Base-by-base conservation (phyloP, 2,888 invertebrate species). In the Myopa testacea region DNA sequence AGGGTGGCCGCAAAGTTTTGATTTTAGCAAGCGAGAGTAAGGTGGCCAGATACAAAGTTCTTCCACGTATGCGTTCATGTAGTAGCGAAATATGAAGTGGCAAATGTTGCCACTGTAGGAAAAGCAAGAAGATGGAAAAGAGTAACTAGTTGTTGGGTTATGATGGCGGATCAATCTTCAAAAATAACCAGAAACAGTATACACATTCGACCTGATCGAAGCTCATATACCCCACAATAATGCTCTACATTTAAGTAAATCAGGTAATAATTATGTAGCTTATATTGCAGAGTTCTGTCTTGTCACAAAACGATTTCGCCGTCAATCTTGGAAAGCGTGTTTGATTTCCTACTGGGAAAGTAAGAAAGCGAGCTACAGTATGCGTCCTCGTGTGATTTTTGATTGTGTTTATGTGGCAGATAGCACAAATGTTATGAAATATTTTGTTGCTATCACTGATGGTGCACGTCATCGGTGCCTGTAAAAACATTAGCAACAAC, bases 401-500 rank as follows among this genome's bases (percentile, higher is more conserved):
- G 34, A 40, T 67, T 69, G 26, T 45, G 69, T 38, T 50, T 40
- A n/a, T 40, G 72, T 45, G 60, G 37, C 34, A 40, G 60, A 60
- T 60, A 58, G n/a, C 45, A 72, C 69, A 77, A 79, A 67, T 40
- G 37, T 40, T 62, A 65, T 72, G 63, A 70, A 70, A 70, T 70
- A 50, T 45, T 60, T 78, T 63, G 67, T 38, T 73, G 4, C 58
- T 74, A n/a, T 71, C 72, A 19, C 38, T 38, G 72, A 72, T 71
- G 16, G 26, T 68, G 26, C 19, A 16, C 55, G 50, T 63, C 76
- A 69, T 70, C 77, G 73, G 58, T 78, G 71, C 34, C 50, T 74
- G 73, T 74, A 71, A 60, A 74, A 58, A 76, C 76, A 72, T 26
- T 65, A 80, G 76, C 55, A 67, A 76, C 75, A 75, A 78, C 76